Conservation (phyloP, 2,113 vertebrate genomes). For the Xyliphius kryptos region DNA sequence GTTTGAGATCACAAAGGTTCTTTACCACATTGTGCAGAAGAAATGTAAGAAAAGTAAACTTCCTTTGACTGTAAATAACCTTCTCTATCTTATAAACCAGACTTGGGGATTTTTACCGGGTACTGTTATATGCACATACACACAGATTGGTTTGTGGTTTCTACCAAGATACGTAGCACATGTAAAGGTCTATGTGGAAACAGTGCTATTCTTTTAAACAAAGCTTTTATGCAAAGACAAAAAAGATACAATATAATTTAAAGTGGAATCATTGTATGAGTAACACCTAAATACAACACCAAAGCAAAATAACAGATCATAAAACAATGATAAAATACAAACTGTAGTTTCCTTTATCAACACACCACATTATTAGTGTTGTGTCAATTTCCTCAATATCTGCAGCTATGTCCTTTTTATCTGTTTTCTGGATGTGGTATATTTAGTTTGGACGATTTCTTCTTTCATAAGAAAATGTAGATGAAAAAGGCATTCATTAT, state of each 20-base stretch:
- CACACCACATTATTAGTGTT: too few relatives aligned
- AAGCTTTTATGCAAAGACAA: not conserved
- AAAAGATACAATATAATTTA: not conserved
- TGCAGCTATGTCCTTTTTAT: too few relatives aligned
- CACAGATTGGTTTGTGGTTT: slow-evolving; percentile 9
- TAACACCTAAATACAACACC: too few relatives aligned
- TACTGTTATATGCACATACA: not conserved
- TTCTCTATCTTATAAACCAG: slow-evolving; percentile 1
- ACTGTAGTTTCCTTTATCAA: too few relatives aligned
- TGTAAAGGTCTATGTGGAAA: slow-evolving; percentile 11
- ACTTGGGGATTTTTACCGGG: slow-evolving; percentile 9
- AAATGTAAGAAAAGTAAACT: not conserved
- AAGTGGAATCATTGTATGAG: too few relatives aligned
- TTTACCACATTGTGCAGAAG: not conserved
- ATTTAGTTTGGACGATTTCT: too few relatives aligned
- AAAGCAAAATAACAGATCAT: too few relatives aligned
- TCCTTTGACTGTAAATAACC: slow-evolving; percentile 21
- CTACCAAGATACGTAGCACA: not conserved
- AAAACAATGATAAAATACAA: too few relatives aligned
- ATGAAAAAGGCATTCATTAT: too few relatives aligned
- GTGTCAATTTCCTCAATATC: too few relatives aligned
- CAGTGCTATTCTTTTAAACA: not conserved
- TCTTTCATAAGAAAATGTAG: too few relatives aligned
- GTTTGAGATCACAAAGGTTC: not conserved
- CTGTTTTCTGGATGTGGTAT: too few relatives aligned